These are phyloP conservation scores for Ophraella communa DNA, from an alignment of 2,888 invertebrate species.

Conservation along the genomic window DNA sequence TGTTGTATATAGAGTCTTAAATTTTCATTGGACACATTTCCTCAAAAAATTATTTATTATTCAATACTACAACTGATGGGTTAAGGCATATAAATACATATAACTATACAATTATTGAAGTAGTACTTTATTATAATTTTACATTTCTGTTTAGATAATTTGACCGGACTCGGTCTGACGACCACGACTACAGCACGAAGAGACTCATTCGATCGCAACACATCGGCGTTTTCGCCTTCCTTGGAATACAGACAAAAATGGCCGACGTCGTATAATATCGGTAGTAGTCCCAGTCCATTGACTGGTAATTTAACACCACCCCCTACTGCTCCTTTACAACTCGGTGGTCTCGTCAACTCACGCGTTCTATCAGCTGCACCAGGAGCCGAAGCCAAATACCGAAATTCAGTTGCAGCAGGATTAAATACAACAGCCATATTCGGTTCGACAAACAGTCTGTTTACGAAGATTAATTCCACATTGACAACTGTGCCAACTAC, in stretches of 20 bases:
- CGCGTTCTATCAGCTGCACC: constrained; percentile 77
- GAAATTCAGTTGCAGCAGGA: constrained; percentile 72
- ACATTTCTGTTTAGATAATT: constrained; percentile 41
- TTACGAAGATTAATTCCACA: constrained; percentile 67
- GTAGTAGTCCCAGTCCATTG: constrained; percentile 62
- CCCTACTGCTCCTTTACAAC: constrained; percentile 66
- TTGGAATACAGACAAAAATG: constrained; percentile 71
- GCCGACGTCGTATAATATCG: constrained; percentile 65
- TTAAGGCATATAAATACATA: too few species aligned
- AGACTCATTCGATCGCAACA: constrained; percentile 80
- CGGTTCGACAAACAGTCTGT: constrained; percentile 79
- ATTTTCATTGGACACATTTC: too few species aligned
- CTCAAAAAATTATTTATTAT: too few species aligned
- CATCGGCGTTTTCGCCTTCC: constrained; percentile 78
- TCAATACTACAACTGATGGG: too few species aligned
- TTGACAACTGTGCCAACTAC: constrained; percentile 52
- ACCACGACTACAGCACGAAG: constrained; percentile 72
- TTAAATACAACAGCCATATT: constrained; percentile 75
- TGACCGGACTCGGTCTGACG: constrained; percentile 68
- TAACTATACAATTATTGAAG: too few species aligned
- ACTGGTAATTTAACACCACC: constrained; percentile 74
- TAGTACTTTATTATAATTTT: too few species aligned
- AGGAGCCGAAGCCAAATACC: constrained; percentile 87
- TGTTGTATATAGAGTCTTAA: too few species aligned
- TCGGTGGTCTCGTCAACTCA: constrained; percentile 72